Conservation (phyloP, 2,797 vertebrate species). For the Typhlichthys subterraneus region DNA sequence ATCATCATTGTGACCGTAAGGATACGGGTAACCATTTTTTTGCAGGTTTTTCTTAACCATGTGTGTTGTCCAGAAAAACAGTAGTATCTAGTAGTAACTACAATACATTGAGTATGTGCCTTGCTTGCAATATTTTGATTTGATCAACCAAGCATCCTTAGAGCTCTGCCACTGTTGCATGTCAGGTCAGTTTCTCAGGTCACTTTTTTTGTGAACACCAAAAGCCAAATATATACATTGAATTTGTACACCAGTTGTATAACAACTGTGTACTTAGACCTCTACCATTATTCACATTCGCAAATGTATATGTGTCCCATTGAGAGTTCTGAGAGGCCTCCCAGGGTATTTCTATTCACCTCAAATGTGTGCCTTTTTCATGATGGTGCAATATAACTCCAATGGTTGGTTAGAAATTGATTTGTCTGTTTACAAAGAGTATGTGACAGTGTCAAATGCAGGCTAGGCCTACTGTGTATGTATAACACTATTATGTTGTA, state of each 20-base stretch:
- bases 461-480: conserved; percentile 1
- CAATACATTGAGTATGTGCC: conserved; percentile 24
- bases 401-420: conserved; percentile 22
- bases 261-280: no score
- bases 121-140: conserved; percentile 14
- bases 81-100: conserved; percentile 14
- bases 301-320: not conserved
- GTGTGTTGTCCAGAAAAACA: conserved; percentile 16
- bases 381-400: conserved; percentile 39
- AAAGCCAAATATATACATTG: not conserved
- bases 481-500: conserved; percentile 5
- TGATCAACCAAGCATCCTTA: conserved; percentile 8
- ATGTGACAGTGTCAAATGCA: conserved; percentile 25
- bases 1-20: not conserved
- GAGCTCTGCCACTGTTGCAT: not conserved
- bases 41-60: conserved; percentile 21
- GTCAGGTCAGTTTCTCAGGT: not conserved
- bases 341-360: conserved; percentile 6
- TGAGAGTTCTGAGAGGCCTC: not conserved
- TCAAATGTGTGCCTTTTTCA: conserved; percentile 46
- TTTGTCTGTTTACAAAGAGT: conserved; percentile 35
- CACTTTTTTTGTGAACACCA: not conserved
- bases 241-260: no score
- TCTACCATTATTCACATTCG: not conserved
- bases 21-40: not conserved